Conservation (phyloP, 2,797 vertebrate genomes). For the Austrolebias charrua region DNA sequence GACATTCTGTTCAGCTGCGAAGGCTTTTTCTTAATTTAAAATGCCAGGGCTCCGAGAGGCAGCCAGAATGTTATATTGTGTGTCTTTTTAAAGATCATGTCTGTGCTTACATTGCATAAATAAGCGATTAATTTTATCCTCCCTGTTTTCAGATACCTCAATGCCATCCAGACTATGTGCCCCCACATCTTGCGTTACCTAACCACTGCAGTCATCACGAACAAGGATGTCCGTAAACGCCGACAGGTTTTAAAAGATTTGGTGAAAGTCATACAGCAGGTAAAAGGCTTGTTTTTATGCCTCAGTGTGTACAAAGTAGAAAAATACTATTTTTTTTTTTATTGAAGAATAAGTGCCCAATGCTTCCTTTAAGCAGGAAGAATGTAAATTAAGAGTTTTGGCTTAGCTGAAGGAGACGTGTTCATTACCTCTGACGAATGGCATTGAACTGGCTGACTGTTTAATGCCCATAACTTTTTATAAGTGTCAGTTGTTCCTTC, state of each 20-base stretch:
- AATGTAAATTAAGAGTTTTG: constrained; percentile 32
- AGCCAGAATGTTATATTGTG: constrained; percentile 66
- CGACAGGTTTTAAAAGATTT: constrained; percentile 95
- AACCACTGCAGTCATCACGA: constrained; percentile 97
- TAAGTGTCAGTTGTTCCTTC: constrained; percentile 62
- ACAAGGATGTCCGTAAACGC: constrained; percentile 93
- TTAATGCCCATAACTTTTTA: constrained; percentile 41
- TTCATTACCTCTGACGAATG: constrained; percentile 63
- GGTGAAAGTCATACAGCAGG: constrained; percentile 98
- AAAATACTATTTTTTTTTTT: constrained; percentile 15
- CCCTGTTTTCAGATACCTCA: constrained; percentile 81
- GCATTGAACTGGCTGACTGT: constrained; percentile 44
- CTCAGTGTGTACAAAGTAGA: background rate
- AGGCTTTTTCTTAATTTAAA: constrained; percentile 56
- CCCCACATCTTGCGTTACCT: constrained; percentile 97
- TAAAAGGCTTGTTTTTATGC: constrained; percentile 56
- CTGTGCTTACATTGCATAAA: constrained; percentile 50
- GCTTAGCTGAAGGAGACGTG: constrained; percentile 33
- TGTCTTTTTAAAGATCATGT: constrained; percentile 61
- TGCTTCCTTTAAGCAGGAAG: constrained; percentile 8
- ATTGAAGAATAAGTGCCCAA: constrained; percentile 32
- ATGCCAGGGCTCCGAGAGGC: constrained; percentile 57
- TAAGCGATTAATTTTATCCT: constrained; percentile 57
- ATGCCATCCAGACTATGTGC: constrained; percentile 98
- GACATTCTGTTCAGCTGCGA: constrained; percentile 59